Base-by-base conservation (phyloP, 2,113 vertebrate genomes). In the Elaphurus davidianus region DNA sequence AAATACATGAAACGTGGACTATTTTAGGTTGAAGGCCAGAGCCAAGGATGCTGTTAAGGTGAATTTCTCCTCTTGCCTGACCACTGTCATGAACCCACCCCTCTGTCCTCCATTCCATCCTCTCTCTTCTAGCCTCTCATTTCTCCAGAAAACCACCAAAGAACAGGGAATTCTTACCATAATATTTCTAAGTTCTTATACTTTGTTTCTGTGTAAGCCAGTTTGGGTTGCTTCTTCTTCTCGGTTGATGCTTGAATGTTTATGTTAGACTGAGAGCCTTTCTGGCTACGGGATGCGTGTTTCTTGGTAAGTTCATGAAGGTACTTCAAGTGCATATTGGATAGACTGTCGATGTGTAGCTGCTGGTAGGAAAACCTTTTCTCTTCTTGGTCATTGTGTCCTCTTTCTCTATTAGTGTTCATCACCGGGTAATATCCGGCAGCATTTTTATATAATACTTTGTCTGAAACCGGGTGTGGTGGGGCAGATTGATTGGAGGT, bases 141-240 rank as follows among this genome's bases (percentile, higher is more conserved):
- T 95, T 90, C 82, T 97, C 90, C 55, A 91, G 67, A 67, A 64
- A 87, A 83, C 54, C 9, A 67, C 54, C 40, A 11, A 59, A 81
- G 43, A 64, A 82, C 55, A 97, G 12, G 19, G 7, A 0, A 36
- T 94, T 93, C 98, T 98, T 97, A 98, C 98, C 97, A 97, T 81
- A 97, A 96, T 60, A 81, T 96, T 84, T 95, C 98, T 92, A 98
- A 45, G 81, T 98, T 98, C 95, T 78, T 95, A 43, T 98, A 98
- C 92, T 85, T 98, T 62, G 91, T 94, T 78, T 98, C 96, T 8
- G 7, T 45, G 28, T 45, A 78, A 4, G 76, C 30, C 0, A 52
- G 14, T 50, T 82, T 96, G 78, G 47, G 60, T 47, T 84, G 90
- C 5, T 88, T 64, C 92, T 92, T 98, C 23, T 96, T 92, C 92